phyloP scores from a whole-genome alignment of 2,888 invertebrate genomes.

The Caenorhabditis panamensis region DNA sequence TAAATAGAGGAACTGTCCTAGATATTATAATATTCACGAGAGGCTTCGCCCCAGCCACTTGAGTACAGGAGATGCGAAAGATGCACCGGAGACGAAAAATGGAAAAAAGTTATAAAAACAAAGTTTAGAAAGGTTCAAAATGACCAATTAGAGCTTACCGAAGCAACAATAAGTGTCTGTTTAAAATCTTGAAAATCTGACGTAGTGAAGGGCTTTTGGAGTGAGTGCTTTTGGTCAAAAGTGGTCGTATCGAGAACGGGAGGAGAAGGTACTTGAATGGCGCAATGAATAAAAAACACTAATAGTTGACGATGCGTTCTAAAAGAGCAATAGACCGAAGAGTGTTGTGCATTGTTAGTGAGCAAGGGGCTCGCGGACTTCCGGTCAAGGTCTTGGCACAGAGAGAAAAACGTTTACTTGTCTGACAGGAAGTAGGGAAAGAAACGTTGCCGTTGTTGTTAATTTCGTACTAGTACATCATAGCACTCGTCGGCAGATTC shows the following conservation, averaged over 20 bases:
- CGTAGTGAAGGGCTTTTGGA: slow-evolving; percentile 17
- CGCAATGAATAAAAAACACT: slow-evolving; percentile 42
- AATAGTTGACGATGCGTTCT: slow-evolving; percentile 37
- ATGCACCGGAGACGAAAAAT: not conserved
- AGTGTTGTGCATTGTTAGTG: slow-evolving; percentile 42
- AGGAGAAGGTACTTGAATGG: slow-evolving; percentile 43
- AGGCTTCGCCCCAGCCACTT: slow-evolving; percentile 35
- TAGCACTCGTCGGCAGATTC: not conserved
- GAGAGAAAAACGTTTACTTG: slow-evolving; percentile 36
- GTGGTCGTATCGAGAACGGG: slow-evolving; percentile 34
- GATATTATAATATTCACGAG: slow-evolving; percentile 49
- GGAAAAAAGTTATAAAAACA: not conserved
- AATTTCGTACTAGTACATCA: not conserved
- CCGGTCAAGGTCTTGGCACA: slow-evolving; percentile 37
- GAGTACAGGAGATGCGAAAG: slow-evolving; percentile 7
- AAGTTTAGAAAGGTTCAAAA: not conserved
- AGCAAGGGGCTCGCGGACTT: slow-evolving; percentile 40
- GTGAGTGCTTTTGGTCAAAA: slow-evolving; percentile 37
- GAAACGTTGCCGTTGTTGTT: slow-evolving; percentile 29
- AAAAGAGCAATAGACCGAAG: slow-evolving; percentile 39
- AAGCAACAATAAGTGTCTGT: not conserved
- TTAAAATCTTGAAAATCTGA: slow-evolving; percentile 43
- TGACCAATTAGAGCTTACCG: not conserved
- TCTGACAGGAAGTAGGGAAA: slow-evolving; percentile 21
- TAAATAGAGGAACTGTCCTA: slow-evolving; percentile 58